Conservation (phyloP, 2,113 vertebrate species). For the Daboia siamensis region DNA sequence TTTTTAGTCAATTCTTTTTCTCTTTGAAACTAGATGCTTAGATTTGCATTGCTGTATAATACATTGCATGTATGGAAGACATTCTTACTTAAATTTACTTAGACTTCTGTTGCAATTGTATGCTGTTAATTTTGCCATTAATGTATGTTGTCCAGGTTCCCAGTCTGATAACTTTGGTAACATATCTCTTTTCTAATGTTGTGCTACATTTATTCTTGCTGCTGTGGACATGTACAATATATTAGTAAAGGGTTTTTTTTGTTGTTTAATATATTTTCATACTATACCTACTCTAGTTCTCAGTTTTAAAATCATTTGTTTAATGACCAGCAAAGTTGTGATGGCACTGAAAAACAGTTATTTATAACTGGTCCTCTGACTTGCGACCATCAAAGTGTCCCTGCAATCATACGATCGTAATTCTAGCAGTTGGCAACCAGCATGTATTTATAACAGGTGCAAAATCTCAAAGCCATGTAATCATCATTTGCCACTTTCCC, state of each 20-base stretch:
- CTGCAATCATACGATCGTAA: background rate
- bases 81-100: background rate
- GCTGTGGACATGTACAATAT: background rate
- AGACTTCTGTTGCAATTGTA: background rate
- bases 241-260: background rate
- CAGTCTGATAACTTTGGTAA: background rate
- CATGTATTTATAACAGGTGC: background rate
- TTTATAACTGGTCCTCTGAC: background rate
- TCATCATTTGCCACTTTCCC: background rate
- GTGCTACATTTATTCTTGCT: background rate
- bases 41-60: background rate
- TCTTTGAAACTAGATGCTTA: background rate
- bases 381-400: background rate
- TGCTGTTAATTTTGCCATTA: background rate
- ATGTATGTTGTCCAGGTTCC: background rate
- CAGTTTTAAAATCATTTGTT: background rate
- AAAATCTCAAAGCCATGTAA: background rate
- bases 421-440: background rate
- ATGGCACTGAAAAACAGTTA: background rate
- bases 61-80: background rate
- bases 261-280: background rate
- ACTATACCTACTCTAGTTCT: background rate
- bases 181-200: background rate
- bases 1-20: background rate
- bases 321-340: background rate